Percentiles rank a stretch among this genome's conserved stretches.
Evolutionary conservation across 2,113 vertebrate species (phyloP).

Genomic region (Clupea harengus): DNA sequence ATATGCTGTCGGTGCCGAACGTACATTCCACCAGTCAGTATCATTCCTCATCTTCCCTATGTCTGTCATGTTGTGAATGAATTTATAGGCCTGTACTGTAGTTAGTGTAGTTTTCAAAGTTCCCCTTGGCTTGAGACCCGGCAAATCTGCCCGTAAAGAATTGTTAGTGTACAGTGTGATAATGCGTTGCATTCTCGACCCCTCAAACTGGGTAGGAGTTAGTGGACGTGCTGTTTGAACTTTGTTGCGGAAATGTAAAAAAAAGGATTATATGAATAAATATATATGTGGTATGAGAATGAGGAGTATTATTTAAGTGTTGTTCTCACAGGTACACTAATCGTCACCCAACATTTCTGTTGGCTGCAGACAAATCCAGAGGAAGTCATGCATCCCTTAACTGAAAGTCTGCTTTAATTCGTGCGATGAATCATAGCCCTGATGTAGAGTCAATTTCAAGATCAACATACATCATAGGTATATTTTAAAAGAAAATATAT

Average conservation of each 20-base stretch:
- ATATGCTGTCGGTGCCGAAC: not conserved
- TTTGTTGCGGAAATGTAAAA: not conserved
- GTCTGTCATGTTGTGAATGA: constrained; percentile 2
- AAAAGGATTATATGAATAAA: not conserved
- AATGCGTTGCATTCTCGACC: not conserved
- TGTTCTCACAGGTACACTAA: not conserved
- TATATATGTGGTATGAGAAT: not conserved
- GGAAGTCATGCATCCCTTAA: not conserved
- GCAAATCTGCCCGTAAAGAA: not conserved
- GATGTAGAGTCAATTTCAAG: not conserved
- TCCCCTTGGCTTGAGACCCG: not conserved
- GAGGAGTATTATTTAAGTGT: not conserved
- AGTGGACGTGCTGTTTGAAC: not conserved
- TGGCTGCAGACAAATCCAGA: not conserved
- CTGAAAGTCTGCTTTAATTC: not conserved
- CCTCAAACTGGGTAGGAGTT: not conserved
- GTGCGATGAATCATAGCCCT: not conserved
- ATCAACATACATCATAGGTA: not conserved
- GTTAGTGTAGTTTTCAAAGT: not conserved
- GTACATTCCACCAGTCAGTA: not conserved
- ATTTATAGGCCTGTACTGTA: not conserved
- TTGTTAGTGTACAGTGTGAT: not conserved
- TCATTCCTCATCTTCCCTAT: not conserved
- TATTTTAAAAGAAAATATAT: constrained; percentile 4
- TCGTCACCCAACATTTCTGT: not conserved